These are phyloP conservation scores for Coranthus polyacanthus DNA, from an alignment of 2,797 vertebrate genomes.

Conservation along the genomic window DNA sequence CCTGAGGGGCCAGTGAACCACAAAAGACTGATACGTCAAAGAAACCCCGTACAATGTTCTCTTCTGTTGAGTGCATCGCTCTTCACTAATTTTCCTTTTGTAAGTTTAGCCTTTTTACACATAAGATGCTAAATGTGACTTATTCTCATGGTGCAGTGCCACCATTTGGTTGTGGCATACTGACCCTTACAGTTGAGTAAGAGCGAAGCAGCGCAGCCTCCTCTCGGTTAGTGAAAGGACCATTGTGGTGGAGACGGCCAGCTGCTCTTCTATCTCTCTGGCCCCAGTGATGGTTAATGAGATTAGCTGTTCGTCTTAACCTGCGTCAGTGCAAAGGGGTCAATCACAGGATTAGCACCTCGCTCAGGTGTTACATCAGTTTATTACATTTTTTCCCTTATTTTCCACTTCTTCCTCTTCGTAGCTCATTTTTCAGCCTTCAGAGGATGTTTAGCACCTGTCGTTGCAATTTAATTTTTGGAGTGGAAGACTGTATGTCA, in stretches of 20 bases:
- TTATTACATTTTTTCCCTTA: constrained; percentile 57
- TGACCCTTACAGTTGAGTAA: constrained; percentile 33
- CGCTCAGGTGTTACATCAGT: constrained; percentile 65
- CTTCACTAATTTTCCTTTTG: constrained; percentile 25
- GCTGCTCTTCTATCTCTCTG: constrained; percentile 66
- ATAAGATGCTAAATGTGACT: background rate
- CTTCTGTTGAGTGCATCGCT: constrained; percentile 36
- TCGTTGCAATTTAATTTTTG: background rate
- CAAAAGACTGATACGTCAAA: constrained; percentile 38
- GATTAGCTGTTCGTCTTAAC: constrained; percentile 82
- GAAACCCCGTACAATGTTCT: constrained; percentile 3
- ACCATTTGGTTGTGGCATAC: background rate
- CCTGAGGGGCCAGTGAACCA: constrained; percentile 39
- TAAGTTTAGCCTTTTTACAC: constrained; percentile 10
- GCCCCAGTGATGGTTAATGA: constrained; percentile 81
- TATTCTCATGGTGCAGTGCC: background rate
- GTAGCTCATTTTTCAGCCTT: constrained; percentile 1
- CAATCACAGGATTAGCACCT: constrained; percentile 86
- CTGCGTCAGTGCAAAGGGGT: constrained; percentile 83
- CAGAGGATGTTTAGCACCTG: constrained; percentile 29
- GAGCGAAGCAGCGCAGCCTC: constrained; percentile 43
- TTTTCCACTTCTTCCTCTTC: constrained; percentile 18
- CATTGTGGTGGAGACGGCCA: constrained; percentile 62
- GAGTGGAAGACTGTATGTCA: constrained; percentile 23
- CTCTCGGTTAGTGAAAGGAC: constrained; percentile 62